Evolutionary conservation across 64 coral and sea anemone species (phyloP), one percentile per base, ranked within the genome.

Genomic region (Pocillopora verrucosa): DNA sequence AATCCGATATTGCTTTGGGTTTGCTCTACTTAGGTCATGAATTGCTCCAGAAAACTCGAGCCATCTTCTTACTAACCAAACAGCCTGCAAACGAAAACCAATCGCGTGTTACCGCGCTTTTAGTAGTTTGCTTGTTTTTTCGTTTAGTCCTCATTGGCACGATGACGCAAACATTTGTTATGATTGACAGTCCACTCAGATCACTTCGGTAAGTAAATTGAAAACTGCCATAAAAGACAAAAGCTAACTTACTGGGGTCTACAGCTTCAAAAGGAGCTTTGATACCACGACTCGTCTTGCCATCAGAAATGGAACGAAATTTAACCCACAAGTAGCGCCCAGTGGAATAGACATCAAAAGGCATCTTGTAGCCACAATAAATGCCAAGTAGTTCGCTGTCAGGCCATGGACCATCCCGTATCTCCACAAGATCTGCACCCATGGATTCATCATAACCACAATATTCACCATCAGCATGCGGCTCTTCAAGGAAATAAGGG

Each of bases 371-470:
- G 0, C 59, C 58, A 64, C 89, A 91, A 37, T 76, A 58, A 26
- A 61, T 36, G 38, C 60, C 89, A 56, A 91, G 67, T 11, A 22
- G 5, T 14, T 13, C 11, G 56, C 80, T 83, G 16, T 56, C 56
- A 36, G 51, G 25, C 22, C 11, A 15, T 17, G 15, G 11, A 5
- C 80, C 80, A 91, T 91, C 89, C 51, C 89, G 80, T 26, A 91
- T 74, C 73, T 91, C 80, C 58, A 91, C 41, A 34, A 63, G 77
- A 19, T 65, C 87, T 37, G 34, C 69, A 15, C 65, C 34, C 24
- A 70, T 75, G 59, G 56, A 69, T 60, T 56, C 56, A 19, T 76
- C 70, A 7, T 63, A 4, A 25, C 51, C 11, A 63, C 61, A 63
- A 63, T 17, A 15, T 51, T 51, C 22, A 79, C 82, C 88, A 16